These are phyloP conservation scores for Neoitamus cyanurus DNA, from an alignment of 2,888 invertebrate species.

Conservation along the genomic window DNA sequence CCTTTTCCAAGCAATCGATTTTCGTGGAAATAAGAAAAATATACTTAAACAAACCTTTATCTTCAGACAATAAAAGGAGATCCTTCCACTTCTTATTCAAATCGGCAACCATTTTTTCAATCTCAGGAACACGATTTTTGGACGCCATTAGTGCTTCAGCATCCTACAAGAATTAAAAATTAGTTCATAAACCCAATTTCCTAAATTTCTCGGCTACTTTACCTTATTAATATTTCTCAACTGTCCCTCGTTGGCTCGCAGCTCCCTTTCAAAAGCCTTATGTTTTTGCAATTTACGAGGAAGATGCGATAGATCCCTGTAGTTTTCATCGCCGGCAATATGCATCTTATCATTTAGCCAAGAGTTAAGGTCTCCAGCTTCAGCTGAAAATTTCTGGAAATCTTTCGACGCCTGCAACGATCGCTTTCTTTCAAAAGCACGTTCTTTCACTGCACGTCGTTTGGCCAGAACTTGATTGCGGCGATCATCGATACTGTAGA, in stretches of 20 bases:
- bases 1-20: no score
- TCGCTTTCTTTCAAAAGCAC: constrained; percentile 78
- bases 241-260: constrained; percentile 94
- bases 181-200: background rate
- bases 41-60: constrained; percentile 65
- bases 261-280: constrained; percentile 94
- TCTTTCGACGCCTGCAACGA: constrained; percentile 85
- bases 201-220: background rate
- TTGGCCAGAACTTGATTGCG: constrained; percentile 80
- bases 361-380: constrained; percentile 87
- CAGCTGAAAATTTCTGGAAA: constrained; percentile 92
- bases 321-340: constrained; percentile 92
- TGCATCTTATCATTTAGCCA: constrained; percentile 95
- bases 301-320: constrained; percentile 87
- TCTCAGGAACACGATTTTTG: constrained; percentile 77
- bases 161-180: constrained; percentile 61
- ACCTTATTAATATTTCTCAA: constrained; percentile 86
- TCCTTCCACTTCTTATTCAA: constrained; percentile 83
- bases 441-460: constrained; percentile 79
- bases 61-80: constrained; percentile 74
- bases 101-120: constrained; percentile 74
- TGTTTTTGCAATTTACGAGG: constrained; percentile 95
- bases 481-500: constrained; percentile 74
- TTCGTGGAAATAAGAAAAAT: no score
- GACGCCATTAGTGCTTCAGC: constrained; percentile 79